Conservation (phyloP, 1,140 invertebrate species). For the Drosophila persimilis region DNA sequence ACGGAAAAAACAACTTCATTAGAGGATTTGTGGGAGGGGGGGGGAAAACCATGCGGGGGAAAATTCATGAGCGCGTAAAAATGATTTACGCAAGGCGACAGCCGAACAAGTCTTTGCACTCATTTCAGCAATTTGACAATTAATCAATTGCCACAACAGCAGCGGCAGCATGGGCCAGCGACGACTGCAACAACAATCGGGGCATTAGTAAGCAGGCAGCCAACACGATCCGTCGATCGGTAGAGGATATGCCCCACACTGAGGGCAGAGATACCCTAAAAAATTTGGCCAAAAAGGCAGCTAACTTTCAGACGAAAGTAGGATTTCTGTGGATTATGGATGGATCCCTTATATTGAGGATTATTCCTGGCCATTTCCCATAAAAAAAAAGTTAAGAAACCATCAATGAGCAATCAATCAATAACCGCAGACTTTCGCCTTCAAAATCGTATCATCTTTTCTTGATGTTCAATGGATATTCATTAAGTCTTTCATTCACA, state of each 20-base stretch:
- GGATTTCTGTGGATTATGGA: too few species aligned
- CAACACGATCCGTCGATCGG: slow-evolving; percentile 41
- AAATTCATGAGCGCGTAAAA: slow-evolving; percentile 37
- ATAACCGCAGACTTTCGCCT: too few species aligned
- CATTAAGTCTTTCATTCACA: too few species aligned
- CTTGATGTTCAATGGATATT: too few species aligned
- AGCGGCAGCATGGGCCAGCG: slow-evolving; percentile 25
- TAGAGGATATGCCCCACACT: slow-evolving; percentile 1
- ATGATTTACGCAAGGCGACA: slow-evolving; percentile 75
- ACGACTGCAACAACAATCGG: slow-evolving; percentile 40
- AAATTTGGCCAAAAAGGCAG: too few species aligned
- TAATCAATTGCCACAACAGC: slow-evolving; percentile 70
- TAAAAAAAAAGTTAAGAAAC: too few species aligned
- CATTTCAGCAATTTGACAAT: slow-evolving; percentile 81
- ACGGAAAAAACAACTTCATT: slow-evolving; percentile 68
- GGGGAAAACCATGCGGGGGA: slow-evolving; percentile 37
- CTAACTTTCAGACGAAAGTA: too few species aligned
- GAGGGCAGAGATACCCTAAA: too few species aligned
- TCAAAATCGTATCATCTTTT: too few species aligned
- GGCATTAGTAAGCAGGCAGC: slow-evolving; percentile 68
- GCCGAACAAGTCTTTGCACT: slow-evolving; percentile 79
- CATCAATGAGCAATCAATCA: too few species aligned
- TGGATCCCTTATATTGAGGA: too few species aligned
- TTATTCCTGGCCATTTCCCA: too few species aligned
- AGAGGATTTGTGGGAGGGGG: slow-evolving; percentile 9